Conservation (phyloP, 1,140 invertebrate species). For the Drosophila sturtevanti region DNA sequence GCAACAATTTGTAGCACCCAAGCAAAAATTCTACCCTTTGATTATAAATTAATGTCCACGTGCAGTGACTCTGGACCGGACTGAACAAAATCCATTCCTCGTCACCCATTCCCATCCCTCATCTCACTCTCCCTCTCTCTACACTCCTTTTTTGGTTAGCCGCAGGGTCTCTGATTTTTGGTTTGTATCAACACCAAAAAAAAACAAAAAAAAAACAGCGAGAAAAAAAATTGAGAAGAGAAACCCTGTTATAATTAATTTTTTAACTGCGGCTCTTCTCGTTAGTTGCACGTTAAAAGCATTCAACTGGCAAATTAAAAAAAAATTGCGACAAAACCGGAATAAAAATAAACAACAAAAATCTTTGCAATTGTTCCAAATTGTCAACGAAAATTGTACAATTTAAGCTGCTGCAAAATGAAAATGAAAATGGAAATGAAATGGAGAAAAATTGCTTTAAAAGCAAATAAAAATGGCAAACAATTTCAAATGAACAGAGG, state of each 20-base stretch:
- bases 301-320: conserved; percentile 76
- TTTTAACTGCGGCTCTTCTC: conserved; percentile 51
- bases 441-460: not conserved
- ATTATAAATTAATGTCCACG: conserved; percentile 71
- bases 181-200: not conserved
- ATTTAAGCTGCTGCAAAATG: conserved; percentile 6
- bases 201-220: conserved; percentile 16
- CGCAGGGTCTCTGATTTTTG: conserved; percentile 5
- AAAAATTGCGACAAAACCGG: conserved; percentile 50
- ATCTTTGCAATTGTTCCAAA: conserved; percentile 6
- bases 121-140: too few species aligned
- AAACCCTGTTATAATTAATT: conserved; percentile 55
- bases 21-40: conserved; percentile 67
- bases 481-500: too few species aligned
- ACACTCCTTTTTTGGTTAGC: not conserved
- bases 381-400: conserved; percentile 25
- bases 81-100: conserved; percentile 6
- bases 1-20: conserved; percentile 72
- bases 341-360: conserved; percentile 3
- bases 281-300: conserved; percentile 53
- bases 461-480: not conserved
- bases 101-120: too few species aligned
- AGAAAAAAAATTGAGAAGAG: conserved; percentile 16
- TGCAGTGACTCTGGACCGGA: not conserved
- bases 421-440: not conserved